Conservation (phyloP, 2,113 vertebrate species). For the Empidonax traillii region DNA sequence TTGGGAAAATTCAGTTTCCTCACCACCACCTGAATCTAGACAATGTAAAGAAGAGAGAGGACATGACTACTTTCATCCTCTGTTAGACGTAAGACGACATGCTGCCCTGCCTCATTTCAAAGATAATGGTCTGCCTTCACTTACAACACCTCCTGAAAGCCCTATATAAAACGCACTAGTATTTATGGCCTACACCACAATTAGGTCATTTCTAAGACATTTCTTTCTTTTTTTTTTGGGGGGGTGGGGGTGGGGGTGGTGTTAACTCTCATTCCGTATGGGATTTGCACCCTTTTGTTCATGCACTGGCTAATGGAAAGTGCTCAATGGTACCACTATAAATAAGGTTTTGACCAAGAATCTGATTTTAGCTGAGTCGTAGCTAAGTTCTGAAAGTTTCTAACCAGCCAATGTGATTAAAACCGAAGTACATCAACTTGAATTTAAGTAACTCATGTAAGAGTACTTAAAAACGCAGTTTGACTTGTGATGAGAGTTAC, state of each 20-base stretch:
- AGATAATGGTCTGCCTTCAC: neutral
- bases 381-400: neutral
- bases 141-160: neutral
- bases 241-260: neutral
- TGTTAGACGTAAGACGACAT: neutral
- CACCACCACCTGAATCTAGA: neutral
- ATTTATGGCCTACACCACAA: neutral
- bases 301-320: neutral
- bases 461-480: neutral
- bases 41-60: neutral
- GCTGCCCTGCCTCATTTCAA: neutral
- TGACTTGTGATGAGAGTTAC: neutral
- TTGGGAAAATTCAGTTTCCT: neutral
- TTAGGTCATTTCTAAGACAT: neutral
- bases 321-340: neutral
- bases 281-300: neutral
- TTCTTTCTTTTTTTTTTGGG: neutral
- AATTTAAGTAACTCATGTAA: neutral
- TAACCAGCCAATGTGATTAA: neutral
- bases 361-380: neutral
- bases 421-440: neutral
- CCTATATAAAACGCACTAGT: neutral
- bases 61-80: accelerated
- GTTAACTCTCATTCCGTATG: neutral
- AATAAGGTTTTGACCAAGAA: neutral